Evolutionary conservation across 1,140 invertebrate species (phyloP), one percentile per base, ranked within the genome.

Genomic region (Danaus plexippus): DNA sequence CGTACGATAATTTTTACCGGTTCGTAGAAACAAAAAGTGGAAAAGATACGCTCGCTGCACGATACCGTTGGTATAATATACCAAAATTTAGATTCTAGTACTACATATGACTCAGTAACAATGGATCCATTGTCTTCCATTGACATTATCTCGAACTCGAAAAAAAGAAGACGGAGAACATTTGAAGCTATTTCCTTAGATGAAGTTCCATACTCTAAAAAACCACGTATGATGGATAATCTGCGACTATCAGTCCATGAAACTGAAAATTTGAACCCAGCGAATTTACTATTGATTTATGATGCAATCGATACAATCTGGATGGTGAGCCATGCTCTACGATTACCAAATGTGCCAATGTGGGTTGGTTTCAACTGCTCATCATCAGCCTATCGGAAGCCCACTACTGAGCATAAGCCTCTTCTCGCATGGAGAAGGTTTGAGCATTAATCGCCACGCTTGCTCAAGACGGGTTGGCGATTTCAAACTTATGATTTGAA

Each of bases 51-150:
- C 42, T n/a, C n/a, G n/a, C n/a, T 88, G 50, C 80, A 88, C 59
- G 87, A 88, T 45, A 88, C 80, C 6, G 83, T 88, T 4, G 84
- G 85, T 8, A 87, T 88, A 10, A 80, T 79, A 47, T 85, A 73
- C 53, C 82, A 87, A 70, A 65, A 61, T 11, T 32, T 61, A 2
- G 56, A 60, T 49, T 9, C 8, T 45, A 12, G 60, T 47, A 49
- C 45, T 12, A 41, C 44, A 40, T 40, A 57, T 4, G 57, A 67
- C 47, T 47, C 47, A 32, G 55, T 63, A n/a, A 54, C 46, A 22
- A 11, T 42, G 2, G 40, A 59, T 11, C 11, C 10, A 4, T 11
- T 40, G 47, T 42, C 9, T 51, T 11, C 45, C n/a, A n/a, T n/a
- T n/a, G n/a, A n/a, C n/a, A n/a, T n/a, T n/a, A 12, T 11, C 4